These are phyloP conservation scores for Syngnathoides biaculeatus DNA, from an alignment of 2,113 vertebrate species.

Conservation along the genomic window DNA sequence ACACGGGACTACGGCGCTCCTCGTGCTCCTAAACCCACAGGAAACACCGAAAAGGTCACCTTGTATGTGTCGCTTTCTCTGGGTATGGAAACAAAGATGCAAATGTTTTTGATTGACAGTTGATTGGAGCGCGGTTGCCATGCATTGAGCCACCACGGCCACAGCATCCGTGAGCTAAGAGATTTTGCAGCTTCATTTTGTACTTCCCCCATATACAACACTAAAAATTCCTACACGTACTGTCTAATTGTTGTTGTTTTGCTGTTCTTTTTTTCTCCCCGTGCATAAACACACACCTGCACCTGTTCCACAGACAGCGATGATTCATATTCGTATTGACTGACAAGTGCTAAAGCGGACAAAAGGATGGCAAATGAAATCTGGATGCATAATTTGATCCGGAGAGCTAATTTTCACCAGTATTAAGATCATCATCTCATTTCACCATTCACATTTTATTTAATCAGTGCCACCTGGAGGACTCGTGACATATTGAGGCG, in stretches of 20 bases:
- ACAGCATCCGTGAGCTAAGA: too few relatives aligned
- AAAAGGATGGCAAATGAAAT: background rate
- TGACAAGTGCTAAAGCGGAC: too few relatives aligned
- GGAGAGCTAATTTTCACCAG: background rate
- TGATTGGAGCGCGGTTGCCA: too few relatives aligned
- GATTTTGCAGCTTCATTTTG: too few relatives aligned
- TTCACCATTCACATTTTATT: background rate
- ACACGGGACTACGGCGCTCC: conserved; percentile 1
- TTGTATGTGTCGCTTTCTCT: conserved; percentile 20
- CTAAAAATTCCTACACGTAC: too few relatives aligned
- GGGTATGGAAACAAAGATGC: background rate
- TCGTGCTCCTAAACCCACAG: conserved; percentile 14
- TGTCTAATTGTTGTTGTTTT: too few relatives aligned
- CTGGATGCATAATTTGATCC: background rate
- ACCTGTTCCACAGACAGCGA: background rate
- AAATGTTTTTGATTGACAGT: background rate
- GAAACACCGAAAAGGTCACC: conserved; percentile 46
- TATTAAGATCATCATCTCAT: background rate
- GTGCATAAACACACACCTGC: background rate
- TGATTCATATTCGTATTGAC: background rate
- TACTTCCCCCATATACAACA: too few relatives aligned
- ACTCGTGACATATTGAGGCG: background rate
- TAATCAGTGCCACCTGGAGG: background rate
- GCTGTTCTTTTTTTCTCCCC: background rate
- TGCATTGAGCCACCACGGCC: too few relatives aligned